Base-by-base conservation (phyloP, 2,888 invertebrate species). In the Spisula solida region DNA sequence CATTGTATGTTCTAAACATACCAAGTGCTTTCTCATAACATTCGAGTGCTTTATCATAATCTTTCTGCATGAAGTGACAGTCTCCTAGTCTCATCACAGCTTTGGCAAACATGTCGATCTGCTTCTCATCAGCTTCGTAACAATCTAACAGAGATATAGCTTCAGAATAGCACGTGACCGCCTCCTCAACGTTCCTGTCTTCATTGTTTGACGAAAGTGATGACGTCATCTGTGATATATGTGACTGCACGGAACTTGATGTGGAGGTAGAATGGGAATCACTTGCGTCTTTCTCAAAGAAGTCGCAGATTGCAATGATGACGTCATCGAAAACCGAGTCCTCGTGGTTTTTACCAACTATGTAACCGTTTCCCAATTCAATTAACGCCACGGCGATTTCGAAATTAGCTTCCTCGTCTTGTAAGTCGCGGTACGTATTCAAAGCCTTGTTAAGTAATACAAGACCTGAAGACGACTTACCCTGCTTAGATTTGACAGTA, bases 351-450 rank as follows among this genome's bases (percentile, higher is more conserved):
- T 94, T 95, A 8, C 96, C 95, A 6, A 94, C 93, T 84, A 96
- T 94, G 87, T 95, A 96, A 8, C 96, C 96, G 87, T 96, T 95
- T 20, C 96, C 96, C 25, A 96, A 93, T 89, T 96, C 95, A 29
- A 95, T 94, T 85, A 96, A 94, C 8, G 95, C 95, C 10, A 95
- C 91, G 8, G 96, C 95, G 47, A 96, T 95, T 87, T 95, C 95
- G 83, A 93, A 92, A 90, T 95, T 94, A 0, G 95, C 93, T 66
- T 94, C 94, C 82, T 93, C 93, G 70, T 95, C 95, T 88, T 95
- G 95, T 8, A 95, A 92, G 79, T 95, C 95, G 18, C 94, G 90
- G 89, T 94, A 95, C 31, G 95, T 93, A 80, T 93, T 91, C 78
- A 96, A 92, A 66, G 95, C 95, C 89, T 95, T 95, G 88, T 96